Evolutionary conservation across 2,113 vertebrate species (phyloP), one percentile per base, ranked within the genome.

Genomic region (Cygnus buccinator): DNA sequence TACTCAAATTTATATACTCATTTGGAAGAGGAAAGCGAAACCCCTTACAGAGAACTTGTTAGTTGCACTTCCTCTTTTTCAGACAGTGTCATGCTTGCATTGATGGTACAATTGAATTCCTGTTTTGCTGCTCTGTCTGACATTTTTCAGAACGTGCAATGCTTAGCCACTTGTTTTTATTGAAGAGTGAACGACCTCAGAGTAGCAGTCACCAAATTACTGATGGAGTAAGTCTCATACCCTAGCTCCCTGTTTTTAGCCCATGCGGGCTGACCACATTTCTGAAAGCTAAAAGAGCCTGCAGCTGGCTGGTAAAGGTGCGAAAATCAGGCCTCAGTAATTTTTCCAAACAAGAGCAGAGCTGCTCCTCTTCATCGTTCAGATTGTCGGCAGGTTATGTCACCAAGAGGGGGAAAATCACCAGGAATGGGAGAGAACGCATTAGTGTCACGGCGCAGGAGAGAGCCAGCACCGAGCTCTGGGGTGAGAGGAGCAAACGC

Each of bases 11-110:
- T 80, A 52, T 67, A 39, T 71, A 81, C n/a, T n/a, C 90, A 37
- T 5, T 94, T 96, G 70, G 35, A 90, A 89, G 66, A 94, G 81
- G 46, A 94, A 92, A 95, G 48, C 61, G 66, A 92, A 96, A 33
- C 26, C 11, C 18, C n/a, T 78, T 35, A 73, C 39, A 73, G 48
- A 87, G 85, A 81, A 96, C 80, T 90, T 86, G 65, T 22, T 71
- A 68, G 70, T 57, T 89, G 41, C 58, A 25, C 66, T 95, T 96
- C 90, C 29, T 89, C 57, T 94, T 79, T 57, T 68, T 54, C 70
- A 81, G 54, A 28, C n/a, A 62, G 13, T 78, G 71, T 71, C 58
- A 58, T 62, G 46, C 80, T 81, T 61, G 62, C 23, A 41, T 1
- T 76, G 66, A 58, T 62, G 76, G 52, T 33, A 43, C 21, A 87